Evolutionary conservation across 2,797 vertebrate genomes (phyloP), one percentile per base, ranked within the genome.

Genomic region (Clarias platycephalus): DNA sequence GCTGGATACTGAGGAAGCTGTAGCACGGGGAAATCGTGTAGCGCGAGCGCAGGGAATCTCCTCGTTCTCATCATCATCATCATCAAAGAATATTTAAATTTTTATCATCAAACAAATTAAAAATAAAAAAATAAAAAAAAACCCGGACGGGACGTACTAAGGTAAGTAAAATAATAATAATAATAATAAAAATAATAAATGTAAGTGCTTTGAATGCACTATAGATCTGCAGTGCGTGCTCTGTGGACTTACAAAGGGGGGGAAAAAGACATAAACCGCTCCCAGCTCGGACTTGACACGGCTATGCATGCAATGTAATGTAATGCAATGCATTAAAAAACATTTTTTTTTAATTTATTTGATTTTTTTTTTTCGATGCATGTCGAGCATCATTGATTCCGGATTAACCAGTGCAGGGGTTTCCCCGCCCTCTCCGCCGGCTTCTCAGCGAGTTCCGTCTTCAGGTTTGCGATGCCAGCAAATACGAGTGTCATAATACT

Each of bases 111-210:
- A 64, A 63, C 44, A 18, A 44, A 13, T 0, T 0, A 40, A 57
- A 2, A 13, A 22, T 0, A 22, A 28, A 1, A 4, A 10, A 9
- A 74, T 18, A 16, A 49, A 49, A 0, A 9, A 55, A 57, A 75
- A 20, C 4, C 26, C 55, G 28, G 34, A 79, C 34, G 58, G 57
- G 62, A 58, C 67, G 44, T 64, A 58, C 79, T 18, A 55, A 91
- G 90, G 91, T 95, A 94, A 93, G 84, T 49, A 34, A 26, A 83
- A 16, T 9, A 53, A 26, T 34, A 49, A 13, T 9, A 44, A 86
- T 37, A n/a, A 16, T 2, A 20, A 40, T 0, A 49, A 5, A 13
- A 24, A 34, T 1, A 24, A 2, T 18, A 28, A 55, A 28, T 28
- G 10, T 28, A 4, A 34, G 49, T 26, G 62, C 2, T 74, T 57